Evolutionary conservation across 2,113 vertebrate species (phyloP).

Genomic region (Varanus salvator): DNA sequence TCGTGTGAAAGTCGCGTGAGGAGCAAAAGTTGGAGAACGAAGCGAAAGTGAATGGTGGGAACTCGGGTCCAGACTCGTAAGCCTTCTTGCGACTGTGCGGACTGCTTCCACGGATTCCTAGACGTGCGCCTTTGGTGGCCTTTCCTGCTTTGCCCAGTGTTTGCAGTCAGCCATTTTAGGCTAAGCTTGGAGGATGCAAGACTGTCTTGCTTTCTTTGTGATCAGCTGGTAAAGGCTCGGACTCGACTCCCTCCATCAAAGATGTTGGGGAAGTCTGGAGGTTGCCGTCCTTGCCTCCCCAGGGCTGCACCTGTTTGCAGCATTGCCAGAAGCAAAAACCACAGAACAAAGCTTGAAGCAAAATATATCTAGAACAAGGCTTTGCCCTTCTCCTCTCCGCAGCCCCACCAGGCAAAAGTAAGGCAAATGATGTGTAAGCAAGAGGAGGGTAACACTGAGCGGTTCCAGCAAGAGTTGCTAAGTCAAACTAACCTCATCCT

Average conservation of each 20-base stretch:
- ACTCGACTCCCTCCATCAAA: not conserved
- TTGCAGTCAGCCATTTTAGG: not conserved
- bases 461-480: conserved; percentile 50
- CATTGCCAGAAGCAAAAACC: not conserved
- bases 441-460: conserved; percentile 35
- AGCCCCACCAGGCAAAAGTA: conserved; percentile 6
- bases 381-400: conserved; percentile 24
- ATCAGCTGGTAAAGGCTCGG: not conserved
- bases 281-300: not conserved
- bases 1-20: not conserved
- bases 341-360: not conserved
- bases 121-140: not conserved
- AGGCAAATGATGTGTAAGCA: not conserved
- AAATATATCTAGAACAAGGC: conserved; percentile 37
- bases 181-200: not conserved
- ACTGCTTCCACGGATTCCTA: not conserved
- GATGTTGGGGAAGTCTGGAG: not conserved
- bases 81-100: not conserved
- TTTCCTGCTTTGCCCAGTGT: not conserved
- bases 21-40: not conserved
- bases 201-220: not conserved
- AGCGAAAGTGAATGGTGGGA: too few relatives aligned
- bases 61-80: not conserved
- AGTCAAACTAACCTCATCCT: conserved; percentile 71
- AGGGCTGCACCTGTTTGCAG: not conserved